Percentiles rank a stretch among this genome's conserved stretches.
Evolutionary conservation across 2,888 invertebrate genomes (phyloP).

Genomic region (Busseola fusca): DNA sequence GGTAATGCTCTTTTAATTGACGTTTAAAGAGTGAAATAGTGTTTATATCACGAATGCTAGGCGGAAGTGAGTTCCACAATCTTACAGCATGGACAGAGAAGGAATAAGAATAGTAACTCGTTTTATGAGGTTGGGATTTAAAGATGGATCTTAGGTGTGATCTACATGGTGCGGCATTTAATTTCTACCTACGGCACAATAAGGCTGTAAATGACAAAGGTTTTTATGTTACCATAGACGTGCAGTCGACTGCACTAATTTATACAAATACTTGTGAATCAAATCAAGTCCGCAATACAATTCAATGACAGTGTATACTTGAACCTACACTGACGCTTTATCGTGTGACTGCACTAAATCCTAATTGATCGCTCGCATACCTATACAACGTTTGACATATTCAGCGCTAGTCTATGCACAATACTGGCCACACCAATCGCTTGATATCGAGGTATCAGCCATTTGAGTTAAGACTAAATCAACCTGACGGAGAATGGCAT

Average conservation of each 20-base stretch:
- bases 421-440: not conserved
- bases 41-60: too few relatives aligned
- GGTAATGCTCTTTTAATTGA: too few relatives aligned
- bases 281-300: not conserved
- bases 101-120: too few relatives aligned
- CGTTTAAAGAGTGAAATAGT: too few relatives aligned
- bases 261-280: not conserved
- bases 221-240: not conserved
- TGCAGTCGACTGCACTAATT: not conserved
- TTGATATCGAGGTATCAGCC: not conserved
- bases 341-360: conserved; percentile 5
- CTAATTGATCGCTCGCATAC: conserved; percentile 10
- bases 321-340: not conserved
- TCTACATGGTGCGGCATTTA: too few relatives aligned
- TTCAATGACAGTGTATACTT: not conserved
- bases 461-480: conserved; percentile 1
- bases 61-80: too few relatives aligned
- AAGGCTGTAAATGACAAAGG: not conserved
- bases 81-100: too few relatives aligned
- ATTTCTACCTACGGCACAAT: not conserved
- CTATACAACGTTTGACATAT: not conserved
- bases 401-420: not conserved
- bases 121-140: too few relatives aligned
- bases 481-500: not conserved
- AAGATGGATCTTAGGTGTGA: too few relatives aligned